These are phyloP conservation scores for Aplocera efformata DNA, from an alignment of 2,888 invertebrate genomes.

Conservation along the genomic window DNA sequence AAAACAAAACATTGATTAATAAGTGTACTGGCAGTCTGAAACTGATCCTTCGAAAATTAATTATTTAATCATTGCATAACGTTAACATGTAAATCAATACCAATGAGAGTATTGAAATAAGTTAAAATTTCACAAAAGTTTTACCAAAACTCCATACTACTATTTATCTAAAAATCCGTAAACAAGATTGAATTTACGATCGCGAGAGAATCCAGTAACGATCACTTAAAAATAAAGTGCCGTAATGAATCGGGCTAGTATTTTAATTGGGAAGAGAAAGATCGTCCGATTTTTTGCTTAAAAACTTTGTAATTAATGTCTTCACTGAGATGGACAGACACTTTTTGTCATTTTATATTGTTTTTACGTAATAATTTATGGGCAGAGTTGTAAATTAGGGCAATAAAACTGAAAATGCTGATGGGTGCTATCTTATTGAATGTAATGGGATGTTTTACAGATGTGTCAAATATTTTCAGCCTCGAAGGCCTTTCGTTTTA, in stretches of 20 bases:
- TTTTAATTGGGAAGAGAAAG: slow-evolving; percentile 64
- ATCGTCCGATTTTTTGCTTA: slow-evolving; percentile 43
- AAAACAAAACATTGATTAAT: too few relatives aligned
- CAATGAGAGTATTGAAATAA: too few relatives aligned
- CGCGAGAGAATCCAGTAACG: slow-evolving; percentile 44
- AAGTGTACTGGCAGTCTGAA: too few relatives aligned
- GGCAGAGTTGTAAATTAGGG: slow-evolving; percentile 10
- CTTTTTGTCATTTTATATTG: slow-evolving; percentile 48
- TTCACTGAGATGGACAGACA: slow-evolving; percentile 51
- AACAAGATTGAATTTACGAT: slow-evolving; percentile 36
- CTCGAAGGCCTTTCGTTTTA: too few relatives aligned
- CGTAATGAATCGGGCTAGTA: slow-evolving; percentile 67
- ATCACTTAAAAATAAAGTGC: slow-evolving; percentile 63
- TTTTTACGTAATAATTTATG: slow-evolving; percentile 39
- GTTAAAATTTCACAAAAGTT: too few relatives aligned
- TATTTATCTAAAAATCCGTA: slow-evolving; percentile 11
- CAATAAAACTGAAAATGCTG: slow-evolving; percentile 9
- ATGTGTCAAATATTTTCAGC: slow-evolving; percentile 7
- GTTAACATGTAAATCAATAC: too few relatives aligned
- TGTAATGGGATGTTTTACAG: slow-evolving; percentile 13
- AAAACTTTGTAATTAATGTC: slow-evolving; percentile 75
- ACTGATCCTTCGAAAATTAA: too few relatives aligned
- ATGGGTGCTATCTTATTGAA: slow-evolving; percentile 9
- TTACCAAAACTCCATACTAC: too few relatives aligned
- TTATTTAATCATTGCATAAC: too few relatives aligned